A percentile compares a stretch with the other conserved stretches of the same genome.
phyloP scores from a whole-genome alignment of 1,140 invertebrate species.

The Muscidifurax raptorellus region DNA sequence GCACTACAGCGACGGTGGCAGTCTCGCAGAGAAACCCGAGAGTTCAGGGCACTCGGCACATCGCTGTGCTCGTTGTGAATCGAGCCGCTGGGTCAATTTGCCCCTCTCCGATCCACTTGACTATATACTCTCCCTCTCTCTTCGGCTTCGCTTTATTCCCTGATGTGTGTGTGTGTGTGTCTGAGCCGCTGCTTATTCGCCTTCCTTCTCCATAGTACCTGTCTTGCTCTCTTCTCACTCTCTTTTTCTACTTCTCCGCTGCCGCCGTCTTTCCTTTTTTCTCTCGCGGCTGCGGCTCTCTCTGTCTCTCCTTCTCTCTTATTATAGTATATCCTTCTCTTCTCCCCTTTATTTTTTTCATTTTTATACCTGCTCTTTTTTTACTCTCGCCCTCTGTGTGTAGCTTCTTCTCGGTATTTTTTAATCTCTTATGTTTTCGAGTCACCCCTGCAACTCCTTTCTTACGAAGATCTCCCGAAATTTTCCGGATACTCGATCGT shows the following conservation, averaged over 20 bases:
- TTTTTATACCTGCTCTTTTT: background rate
- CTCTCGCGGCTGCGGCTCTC: background rate
- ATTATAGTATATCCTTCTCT: background rate
- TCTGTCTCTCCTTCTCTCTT: conserved; percentile 10
- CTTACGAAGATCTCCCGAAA: background rate
- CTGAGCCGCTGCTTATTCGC: background rate
- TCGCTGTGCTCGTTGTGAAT: conserved; percentile 43
- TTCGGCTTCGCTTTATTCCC: background rate
- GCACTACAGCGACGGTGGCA: background rate
- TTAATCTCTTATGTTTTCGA: background rate
- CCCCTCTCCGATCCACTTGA: conserved; percentile 51
- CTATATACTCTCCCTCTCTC: conserved; percentile 11
- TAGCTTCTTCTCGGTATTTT: background rate
- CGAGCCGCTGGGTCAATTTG: conserved; percentile 50
- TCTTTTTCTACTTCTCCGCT: background rate
- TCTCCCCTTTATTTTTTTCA: background rate
- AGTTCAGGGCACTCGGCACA: conserved; percentile 47
- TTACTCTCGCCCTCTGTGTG: background rate
- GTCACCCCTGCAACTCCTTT: background rate
- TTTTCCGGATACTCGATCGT: background rate
- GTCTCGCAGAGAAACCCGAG: conserved; percentile 37
- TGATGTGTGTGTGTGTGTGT: background rate
- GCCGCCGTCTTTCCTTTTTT: conserved; percentile 19
- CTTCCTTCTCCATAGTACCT: background rate
- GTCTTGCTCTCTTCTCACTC: background rate